Base-by-base conservation (phyloP, 2,888 invertebrate species). In the Drosophila lutescens region DNA sequence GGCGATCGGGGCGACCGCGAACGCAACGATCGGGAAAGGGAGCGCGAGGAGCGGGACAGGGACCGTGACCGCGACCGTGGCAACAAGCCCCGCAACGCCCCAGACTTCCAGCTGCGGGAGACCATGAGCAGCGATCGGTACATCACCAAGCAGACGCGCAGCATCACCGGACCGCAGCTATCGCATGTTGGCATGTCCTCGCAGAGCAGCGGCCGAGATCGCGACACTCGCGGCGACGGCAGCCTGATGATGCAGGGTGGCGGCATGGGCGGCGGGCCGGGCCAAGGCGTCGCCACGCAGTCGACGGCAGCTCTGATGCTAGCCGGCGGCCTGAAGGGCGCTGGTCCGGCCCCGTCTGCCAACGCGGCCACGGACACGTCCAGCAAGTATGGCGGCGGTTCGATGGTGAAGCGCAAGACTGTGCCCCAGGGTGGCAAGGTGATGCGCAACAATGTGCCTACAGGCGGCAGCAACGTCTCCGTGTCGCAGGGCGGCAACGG, bases 401-500 rank as follows among this genome's bases (percentile, higher is more conserved):
- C 96, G 71, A 96, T 96, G 20, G 95, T 95, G 71, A 97, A 96
- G 92, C 94, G 97, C 91, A 96, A 96, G 67, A 91, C 90, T 36
- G 75, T 85, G 12, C 66, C 87, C 15, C 88, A 77, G 34, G 59
- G 77, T 26, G 71, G 69, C 51, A 81, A 73, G 47, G 51, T 74
- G 26, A 71, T 57, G 65, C 65, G 74, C 50, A 69, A 63, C 36
- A 86, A 73, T 57, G 50, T 54, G 17, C 74, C 74, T 43, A 62
- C 60, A 43, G 46, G 50, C 8, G 63, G 74, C 13, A 76, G 76
- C 49, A 62, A 40, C 38, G 36, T 66, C 1, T 53, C 51, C 17
- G 61, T 71, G 20, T 63, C 80, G 26, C 88, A 75, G 38, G 66
- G 77, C 56, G 71, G 71, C 46, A 71, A 36, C 10, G 66, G 51